These are phyloP conservation scores for Plutomurus gul DNA, from an alignment of 1,140 invertebrate species.

Conservation along the genomic window DNA sequence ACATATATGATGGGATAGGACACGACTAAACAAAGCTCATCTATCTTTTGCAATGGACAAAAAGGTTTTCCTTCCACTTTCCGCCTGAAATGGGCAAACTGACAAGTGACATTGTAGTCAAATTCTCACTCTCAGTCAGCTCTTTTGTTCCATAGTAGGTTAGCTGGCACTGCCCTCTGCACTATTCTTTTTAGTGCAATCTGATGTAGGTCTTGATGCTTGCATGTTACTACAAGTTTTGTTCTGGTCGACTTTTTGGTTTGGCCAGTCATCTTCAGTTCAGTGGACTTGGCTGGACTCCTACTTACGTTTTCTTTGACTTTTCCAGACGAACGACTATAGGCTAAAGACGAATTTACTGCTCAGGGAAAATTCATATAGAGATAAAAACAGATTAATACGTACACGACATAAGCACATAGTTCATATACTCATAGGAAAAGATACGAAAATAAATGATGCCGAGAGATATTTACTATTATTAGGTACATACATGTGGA, in stretches of 20 bases:
- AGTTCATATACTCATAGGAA: too few relatives aligned
- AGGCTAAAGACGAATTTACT: too few relatives aligned
- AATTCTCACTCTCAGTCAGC: constrained; percentile 38
- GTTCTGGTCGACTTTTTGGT: too few relatives aligned
- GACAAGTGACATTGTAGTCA: constrained; percentile 43
- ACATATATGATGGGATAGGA: too few relatives aligned
- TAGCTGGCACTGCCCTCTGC: background rate
- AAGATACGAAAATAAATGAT: too few relatives aligned
- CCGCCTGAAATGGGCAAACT: constrained; percentile 20
- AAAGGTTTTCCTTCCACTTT: constrained; percentile 15
- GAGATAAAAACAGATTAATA: too few relatives aligned
- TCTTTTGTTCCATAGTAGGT: constrained; percentile 27
- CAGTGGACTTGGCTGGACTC: background rate
- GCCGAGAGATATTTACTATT: too few relatives aligned
- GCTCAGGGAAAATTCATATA: background rate
- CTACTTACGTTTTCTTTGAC: background rate
- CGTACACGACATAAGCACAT: too few relatives aligned
- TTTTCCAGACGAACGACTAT: too few relatives aligned
- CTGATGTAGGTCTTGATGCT: too few relatives aligned
- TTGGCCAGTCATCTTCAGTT: constrained; percentile 1
- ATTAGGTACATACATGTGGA: too few relatives aligned
- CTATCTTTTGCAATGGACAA: constrained; percentile 1
- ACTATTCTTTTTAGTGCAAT: background rate
- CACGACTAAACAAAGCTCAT: constrained; percentile 5
- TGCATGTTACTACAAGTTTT: too few relatives aligned